These are phyloP conservation scores for Istiophorus platypterus DNA, from an alignment of 2,113 vertebrate genomes.

Conservation along the genomic window DNA sequence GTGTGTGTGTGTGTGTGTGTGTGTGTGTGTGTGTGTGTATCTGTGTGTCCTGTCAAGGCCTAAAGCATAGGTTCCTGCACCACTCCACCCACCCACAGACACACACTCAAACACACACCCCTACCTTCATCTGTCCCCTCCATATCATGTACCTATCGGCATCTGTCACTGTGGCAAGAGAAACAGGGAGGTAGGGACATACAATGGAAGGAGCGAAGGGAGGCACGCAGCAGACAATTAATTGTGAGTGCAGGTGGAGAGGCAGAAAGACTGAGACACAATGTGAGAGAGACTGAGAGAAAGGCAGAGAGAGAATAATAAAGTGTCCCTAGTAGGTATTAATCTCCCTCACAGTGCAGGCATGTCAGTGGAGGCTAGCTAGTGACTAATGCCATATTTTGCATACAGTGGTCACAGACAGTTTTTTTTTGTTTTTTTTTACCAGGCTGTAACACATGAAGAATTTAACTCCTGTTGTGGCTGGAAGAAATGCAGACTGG, in stretches of 20 bases:
- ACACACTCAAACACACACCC: slow-evolving; percentile 40
- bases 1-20: slow-evolving; percentile 15
- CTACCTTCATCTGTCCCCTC: slow-evolving; percentile 27
- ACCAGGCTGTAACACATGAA: slow-evolving; percentile 63
- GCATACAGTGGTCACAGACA: slow-evolving; percentile 98
- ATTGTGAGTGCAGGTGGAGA: slow-evolving; percentile 69
- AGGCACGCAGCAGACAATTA: slow-evolving; percentile 73
- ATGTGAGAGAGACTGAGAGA: slow-evolving; percentile 81
- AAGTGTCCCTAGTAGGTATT: slow-evolving; percentile 96
- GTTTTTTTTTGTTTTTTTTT: slow-evolving; percentile 83
- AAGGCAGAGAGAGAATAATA: slow-evolving; percentile 96
- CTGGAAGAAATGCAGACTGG: slow-evolving; percentile 21
- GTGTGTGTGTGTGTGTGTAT: slow-evolving; percentile 31
- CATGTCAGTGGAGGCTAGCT: slow-evolving; percentile 94
- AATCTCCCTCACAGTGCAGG: slow-evolving; percentile 98
- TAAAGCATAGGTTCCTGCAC: slow-evolving; percentile 50
- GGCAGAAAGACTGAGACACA: slow-evolving; percentile 61
- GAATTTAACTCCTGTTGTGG: slow-evolving; percentile 46
- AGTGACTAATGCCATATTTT: slow-evolving; percentile 99
- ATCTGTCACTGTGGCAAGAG: slow-evolving; percentile 68
- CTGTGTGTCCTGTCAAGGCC: slow-evolving; percentile 64
- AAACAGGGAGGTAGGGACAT: slow-evolving; percentile 50
- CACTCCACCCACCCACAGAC: slow-evolving; percentile 34
- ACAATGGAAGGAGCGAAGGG: slow-evolving; percentile 60
- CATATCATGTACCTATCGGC: slow-evolving; percentile 55